These are phyloP conservation scores for Cecidostiba fungosa DNA, from an alignment of 2,888 invertebrate species.

Conservation along the genomic window DNA sequence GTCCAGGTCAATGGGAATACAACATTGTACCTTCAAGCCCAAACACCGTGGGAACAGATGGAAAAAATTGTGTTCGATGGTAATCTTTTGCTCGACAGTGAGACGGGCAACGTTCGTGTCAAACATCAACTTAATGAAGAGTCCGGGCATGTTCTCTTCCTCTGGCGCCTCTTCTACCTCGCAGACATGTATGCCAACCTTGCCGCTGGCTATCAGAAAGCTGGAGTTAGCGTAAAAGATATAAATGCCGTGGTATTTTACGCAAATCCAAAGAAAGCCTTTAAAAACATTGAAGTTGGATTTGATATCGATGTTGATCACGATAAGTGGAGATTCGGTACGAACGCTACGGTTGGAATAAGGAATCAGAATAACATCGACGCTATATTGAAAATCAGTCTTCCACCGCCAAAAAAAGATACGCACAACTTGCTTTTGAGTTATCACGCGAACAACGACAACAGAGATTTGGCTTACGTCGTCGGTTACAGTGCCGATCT, in stretches of 20 bases:
- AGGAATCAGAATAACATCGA: slow-evolving; percentile 81
- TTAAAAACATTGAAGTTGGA: slow-evolving; percentile 81
- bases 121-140: slow-evolving; percentile 78
- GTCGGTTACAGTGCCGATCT: slow-evolving; percentile 83
- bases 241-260: slow-evolving; percentile 81
- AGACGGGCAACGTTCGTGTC: slow-evolving; percentile 74
- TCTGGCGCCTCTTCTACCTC: slow-evolving; percentile 82
- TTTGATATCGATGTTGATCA: slow-evolving; percentile 83
- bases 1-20: slow-evolving; percentile 74
- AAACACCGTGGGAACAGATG: slow-evolving; percentile 80
- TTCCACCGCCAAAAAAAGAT: slow-evolving; percentile 85
- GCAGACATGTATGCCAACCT: slow-evolving; percentile 77
- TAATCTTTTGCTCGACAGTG: slow-evolving; percentile 74
- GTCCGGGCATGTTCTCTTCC: slow-evolving; percentile 79
- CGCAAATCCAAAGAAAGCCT: slow-evolving; percentile 82
- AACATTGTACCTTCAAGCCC: slow-evolving; percentile 74
- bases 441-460: slow-evolving; percentile 79
- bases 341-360: slow-evolving; percentile 83
- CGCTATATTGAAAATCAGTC: slow-evolving; percentile 82
- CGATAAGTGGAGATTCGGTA: slow-evolving; percentile 83
- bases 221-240: slow-evolving; percentile 76
- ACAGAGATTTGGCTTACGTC: slow-evolving; percentile 80
- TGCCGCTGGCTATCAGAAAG: slow-evolving; percentile 76
- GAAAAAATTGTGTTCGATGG: slow-evolving; percentile 77
- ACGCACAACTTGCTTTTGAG: slow-evolving; percentile 83